These are phyloP conservation scores for Uloborus diversus DNA, from an alignment of 1,140 invertebrate genomes.

Conservation along the genomic window DNA sequence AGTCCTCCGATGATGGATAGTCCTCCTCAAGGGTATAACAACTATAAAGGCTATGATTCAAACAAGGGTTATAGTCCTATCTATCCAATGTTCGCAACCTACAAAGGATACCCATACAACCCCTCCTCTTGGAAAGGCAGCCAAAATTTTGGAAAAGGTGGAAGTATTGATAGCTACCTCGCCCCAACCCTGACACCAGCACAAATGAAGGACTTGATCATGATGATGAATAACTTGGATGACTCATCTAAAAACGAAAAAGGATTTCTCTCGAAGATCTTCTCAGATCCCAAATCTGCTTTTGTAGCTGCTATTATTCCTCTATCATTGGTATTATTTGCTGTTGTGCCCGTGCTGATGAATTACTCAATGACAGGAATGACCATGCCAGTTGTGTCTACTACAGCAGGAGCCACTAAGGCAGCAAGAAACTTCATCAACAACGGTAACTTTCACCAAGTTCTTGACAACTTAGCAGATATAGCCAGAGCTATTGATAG, in stretches of 20 bases:
- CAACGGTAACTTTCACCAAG: background rate
- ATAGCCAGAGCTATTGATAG: slow-evolving; percentile 15
- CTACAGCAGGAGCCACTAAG: slow-evolving; percentile 19
- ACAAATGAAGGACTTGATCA: slow-evolving; percentile 27
- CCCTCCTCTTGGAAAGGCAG: slow-evolving; percentile 4
- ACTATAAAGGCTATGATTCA: slow-evolving; percentile 9
- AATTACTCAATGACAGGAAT: slow-evolving; percentile 37
- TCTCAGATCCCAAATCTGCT: slow-evolving; percentile 22
- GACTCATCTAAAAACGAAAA: background rate
- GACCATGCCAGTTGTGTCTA: background rate
- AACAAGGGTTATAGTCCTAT: background rate
- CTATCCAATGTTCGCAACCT: background rate
- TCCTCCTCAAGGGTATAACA: background rate
- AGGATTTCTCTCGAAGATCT: slow-evolving; percentile 12
- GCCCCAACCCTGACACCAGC: background rate
- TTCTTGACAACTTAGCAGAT: slow-evolving; percentile 3
- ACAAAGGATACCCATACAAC: slow-evolving; percentile 12
- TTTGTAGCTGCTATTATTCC: slow-evolving; percentile 21
- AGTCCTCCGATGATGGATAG: background rate
- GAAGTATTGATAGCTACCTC: background rate
- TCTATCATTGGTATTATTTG: background rate
- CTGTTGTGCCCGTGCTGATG: slow-evolving; percentile 32
- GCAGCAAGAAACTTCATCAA: slow-evolving; percentile 5
- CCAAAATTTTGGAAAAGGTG: background rate
- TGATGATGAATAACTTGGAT: background rate